Evolutionary conservation across 2,888 invertebrate species (phyloP).

Genomic region (Seira sanloemensis): DNA sequence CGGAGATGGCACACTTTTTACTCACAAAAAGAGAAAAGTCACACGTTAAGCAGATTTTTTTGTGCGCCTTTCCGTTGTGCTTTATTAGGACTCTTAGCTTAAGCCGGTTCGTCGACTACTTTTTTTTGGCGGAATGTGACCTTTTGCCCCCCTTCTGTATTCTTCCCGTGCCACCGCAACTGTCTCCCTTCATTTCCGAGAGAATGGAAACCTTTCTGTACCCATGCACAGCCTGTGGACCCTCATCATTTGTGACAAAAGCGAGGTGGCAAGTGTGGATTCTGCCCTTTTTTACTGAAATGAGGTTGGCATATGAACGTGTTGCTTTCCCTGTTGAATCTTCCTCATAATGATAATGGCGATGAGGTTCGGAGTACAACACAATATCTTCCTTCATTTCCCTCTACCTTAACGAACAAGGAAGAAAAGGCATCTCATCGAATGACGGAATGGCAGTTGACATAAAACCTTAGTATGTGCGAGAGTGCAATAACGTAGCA

Average conservation of each 20-base stretch:
- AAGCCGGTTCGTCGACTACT: too few species aligned
- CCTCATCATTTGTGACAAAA: too few species aligned
- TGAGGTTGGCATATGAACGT: constrained; percentile 16
- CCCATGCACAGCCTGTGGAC: too few species aligned
- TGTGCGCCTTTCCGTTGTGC: not conserved
- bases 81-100: not conserved
- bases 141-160: not conserved
- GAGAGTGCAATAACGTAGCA: too few species aligned
- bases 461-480: constrained; percentile 5
- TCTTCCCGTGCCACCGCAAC: not conserved
- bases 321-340: not conserved
- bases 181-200: not conserved
- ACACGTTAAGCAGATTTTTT: constrained; percentile 6
- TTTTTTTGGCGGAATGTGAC: not conserved
- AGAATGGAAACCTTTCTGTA: constrained; percentile 2
- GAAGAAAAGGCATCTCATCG: not conserved
- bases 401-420: not conserved
- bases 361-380: not conserved
- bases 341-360: not conserved
- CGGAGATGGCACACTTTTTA: not conserved
- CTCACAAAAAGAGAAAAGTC: not conserved
- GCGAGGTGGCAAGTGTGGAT: too few species aligned
- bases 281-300: too few species aligned
- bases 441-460: not conserved
- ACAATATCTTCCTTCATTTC: not conserved